A percentile compares a stretch with the other conserved stretches of the same genome.
These are phyloP conservation scores for Myodes glareolus DNA, from an alignment of 2,113 vertebrate genomes.

Conservation along the genomic window DNA sequence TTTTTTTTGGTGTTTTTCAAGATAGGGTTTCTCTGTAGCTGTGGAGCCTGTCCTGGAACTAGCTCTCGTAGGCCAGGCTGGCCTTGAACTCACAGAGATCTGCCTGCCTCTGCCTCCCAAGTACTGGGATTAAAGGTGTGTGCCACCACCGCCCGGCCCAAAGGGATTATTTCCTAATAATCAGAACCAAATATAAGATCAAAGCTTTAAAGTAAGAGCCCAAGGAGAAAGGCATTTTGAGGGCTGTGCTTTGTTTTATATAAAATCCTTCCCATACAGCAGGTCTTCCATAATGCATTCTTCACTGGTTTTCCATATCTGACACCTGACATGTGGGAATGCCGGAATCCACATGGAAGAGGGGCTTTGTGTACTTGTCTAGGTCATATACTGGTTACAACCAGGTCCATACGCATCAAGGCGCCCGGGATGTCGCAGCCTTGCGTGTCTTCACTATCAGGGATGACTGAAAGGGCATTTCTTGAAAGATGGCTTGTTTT, in stretches of 20 bases:
- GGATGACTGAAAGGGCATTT: conserved; percentile 54
- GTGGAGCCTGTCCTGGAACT: no score
- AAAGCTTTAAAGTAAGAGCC: neutral
- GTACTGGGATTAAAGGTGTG: no score
- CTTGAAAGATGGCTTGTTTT: conserved; percentile 55
- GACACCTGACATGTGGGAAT: conserved; percentile 39
- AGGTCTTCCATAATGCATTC: neutral
- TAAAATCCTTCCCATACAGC: conserved; percentile 55
- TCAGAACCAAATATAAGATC: conserved; percentile 46
- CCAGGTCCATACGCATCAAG: neutral
- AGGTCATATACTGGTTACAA: neutral
- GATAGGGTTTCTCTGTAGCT: no score
- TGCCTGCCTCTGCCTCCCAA: no score
- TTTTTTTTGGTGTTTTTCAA: no score
- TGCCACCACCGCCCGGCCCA: no score
- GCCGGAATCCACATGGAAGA: neutral
- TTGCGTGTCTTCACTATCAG: conserved; percentile 1
- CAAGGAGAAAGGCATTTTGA: neutral
- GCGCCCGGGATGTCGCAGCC: neutral
- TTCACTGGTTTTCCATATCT: conserved; percentile 47
- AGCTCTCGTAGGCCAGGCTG: no score
- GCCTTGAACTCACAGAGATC: no score
- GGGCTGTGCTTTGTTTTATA: conserved; percentile 58
- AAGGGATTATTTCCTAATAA: neutral
- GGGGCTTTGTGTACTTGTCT: conserved; percentile 23